Percentiles rank a stretch among this genome's conserved stretches.
These are phyloP conservation scores for Smithornis capensis DNA, from an alignment of 2,113 vertebrate species.

Conservation along the genomic window DNA sequence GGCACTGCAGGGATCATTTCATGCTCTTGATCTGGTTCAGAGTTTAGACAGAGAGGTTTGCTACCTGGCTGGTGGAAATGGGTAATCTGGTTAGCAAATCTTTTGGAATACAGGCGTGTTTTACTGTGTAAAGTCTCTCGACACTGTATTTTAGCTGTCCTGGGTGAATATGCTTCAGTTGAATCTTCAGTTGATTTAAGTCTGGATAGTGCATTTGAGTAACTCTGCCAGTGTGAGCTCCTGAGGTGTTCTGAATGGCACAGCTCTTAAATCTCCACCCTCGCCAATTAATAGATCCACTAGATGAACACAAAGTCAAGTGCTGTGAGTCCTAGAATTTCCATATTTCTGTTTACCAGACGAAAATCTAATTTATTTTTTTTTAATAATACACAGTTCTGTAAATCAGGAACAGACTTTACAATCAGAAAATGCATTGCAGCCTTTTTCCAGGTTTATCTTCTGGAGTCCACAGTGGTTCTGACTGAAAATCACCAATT, in stretches of 20 bases:
- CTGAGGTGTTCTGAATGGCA: not conserved
- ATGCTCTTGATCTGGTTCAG: not conserved
- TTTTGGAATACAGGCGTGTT: not conserved
- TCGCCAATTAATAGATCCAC: not conserved
- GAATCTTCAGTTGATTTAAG: accelerated
- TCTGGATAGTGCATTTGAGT: not conserved
- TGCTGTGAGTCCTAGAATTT: not conserved
- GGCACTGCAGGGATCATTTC: too few species aligned
- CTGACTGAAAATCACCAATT: not conserved
- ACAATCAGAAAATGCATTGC: not conserved
- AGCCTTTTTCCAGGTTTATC: not conserved
- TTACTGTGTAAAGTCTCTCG: not conserved
- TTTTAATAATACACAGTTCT: not conserved
- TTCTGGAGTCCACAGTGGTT: not conserved
- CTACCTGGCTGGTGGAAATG: not conserved
- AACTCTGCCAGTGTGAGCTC: not conserved
- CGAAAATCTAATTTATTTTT: not conserved
- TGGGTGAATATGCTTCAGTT: not conserved
- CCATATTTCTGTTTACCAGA: not conserved
- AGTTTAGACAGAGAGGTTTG: not conserved
- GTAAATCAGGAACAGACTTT: not conserved
- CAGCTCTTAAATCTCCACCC: not conserved
- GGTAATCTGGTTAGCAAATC: too few species aligned
- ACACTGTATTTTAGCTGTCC: not conserved
- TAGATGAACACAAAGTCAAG: not conserved